Percentiles rank a stretch among this genome's conserved stretches.
Evolutionary conservation across 2,113 vertebrate species (phyloP).

Genomic region (Herpetotheres cachinnans): DNA sequence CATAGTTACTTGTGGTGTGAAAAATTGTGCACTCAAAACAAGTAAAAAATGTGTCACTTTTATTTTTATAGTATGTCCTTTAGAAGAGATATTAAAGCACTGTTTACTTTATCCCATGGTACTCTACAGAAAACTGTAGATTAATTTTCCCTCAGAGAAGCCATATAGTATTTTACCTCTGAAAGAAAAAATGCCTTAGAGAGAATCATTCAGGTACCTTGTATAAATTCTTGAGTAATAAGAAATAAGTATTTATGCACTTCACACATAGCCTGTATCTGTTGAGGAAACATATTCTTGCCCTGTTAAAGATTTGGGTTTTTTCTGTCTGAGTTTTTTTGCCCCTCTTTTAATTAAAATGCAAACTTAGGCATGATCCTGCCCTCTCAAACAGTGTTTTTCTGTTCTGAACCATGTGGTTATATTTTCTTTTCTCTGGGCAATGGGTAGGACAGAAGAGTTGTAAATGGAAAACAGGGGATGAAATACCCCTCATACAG

Average conservation of each 20-base stretch:
- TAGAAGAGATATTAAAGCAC: constrained; percentile 29
- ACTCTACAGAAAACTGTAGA: not conserved
- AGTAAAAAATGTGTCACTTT: constrained; percentile 52
- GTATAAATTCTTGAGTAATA: constrained; percentile 15
- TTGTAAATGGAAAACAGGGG: not conserved
- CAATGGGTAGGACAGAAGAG: not conserved
- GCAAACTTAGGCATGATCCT: not conserved
- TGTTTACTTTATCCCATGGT: constrained; percentile 49
- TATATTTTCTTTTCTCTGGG: not conserved
- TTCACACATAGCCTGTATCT: not conserved
- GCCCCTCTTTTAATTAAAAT: not conserved
- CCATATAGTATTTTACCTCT: not conserved
- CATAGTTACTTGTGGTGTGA: constrained; percentile 31
- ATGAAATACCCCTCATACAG: not conserved
- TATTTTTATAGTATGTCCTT: constrained; percentile 22
- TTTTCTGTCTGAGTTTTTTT: not conserved
- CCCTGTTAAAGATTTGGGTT: not conserved
- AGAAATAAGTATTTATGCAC: not conserved
- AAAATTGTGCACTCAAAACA: constrained; percentile 17
- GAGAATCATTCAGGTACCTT: constrained; percentile 10
- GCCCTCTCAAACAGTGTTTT: not conserved
- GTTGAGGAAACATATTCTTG: not conserved
- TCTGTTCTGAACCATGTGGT: not conserved
- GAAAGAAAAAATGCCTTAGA: constrained; percentile 27
- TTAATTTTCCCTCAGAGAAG: constrained; percentile 30